Evolutionary conservation across 2,888 invertebrate genomes (phyloP), one percentile per base, ranked within the genome.

Genomic region (Lasioglossum villosulum): DNA sequence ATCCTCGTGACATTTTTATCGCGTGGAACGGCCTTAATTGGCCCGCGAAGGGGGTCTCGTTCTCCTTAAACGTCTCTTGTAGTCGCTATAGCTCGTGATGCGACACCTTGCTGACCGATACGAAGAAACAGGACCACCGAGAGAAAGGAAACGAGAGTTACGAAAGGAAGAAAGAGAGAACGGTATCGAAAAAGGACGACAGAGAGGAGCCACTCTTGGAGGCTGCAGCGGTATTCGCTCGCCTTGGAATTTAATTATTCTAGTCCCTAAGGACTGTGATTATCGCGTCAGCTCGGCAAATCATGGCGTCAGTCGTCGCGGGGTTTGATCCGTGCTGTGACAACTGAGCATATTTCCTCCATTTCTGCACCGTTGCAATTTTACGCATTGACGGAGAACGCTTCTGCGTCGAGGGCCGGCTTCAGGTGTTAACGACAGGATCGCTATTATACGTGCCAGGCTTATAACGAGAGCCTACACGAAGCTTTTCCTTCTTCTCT

Each of bases 401-500:
- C 34, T 63, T 34, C 56, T 78, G 78, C 70, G 70, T 37, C 14
- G 82, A 85, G 80, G 86, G 90, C 80, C 86, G 78, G 92, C n/a
- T 93, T 93, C 93, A 93, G 94, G 94, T 94, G 94, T 93, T 94
- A 94, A 94, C 94, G 93, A 93, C 93, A 92, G 93, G 93, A 92
- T 93, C 93, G 93, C 92, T 92, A 89, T 89, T 89, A 88, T 90
- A 90, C 91, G 88, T 88, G 90, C 88, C 86, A 89, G 75, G 88
- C 91, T 91, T 89, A 89, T 93, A 94, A 94, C 92, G 90, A 94
- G 93, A 93, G 90, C 89, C 83, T 88, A 82, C 83, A 78, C 81
- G 83, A 68, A 66, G 84, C 79, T 78, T 81, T 78, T 78, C 70
- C 76, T 63, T 39, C 70, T 56, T 74, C 42, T 81, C 78, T 71